A percentile compares a stretch with the other conserved stretches of the same genome.
phyloP scores from a whole-genome alignment of 2,888 invertebrate genomes.

The Morpho achilles region DNA sequence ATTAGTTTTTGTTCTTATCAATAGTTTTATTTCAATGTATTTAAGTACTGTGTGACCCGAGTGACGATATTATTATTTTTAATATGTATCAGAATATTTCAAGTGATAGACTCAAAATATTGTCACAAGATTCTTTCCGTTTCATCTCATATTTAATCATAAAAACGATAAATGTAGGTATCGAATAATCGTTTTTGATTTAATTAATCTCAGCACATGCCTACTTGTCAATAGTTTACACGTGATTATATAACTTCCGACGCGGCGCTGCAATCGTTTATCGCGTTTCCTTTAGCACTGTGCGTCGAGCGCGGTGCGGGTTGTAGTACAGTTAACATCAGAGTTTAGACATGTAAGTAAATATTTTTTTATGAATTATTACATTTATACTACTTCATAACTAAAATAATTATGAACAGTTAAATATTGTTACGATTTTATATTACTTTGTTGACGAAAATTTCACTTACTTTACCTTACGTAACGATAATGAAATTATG shows the following conservation, averaged over 20 bases:
- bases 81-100: no score
- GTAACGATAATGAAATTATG: conserved; percentile 69
- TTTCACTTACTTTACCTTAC: conserved; percentile 52
- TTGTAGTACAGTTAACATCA: conserved; percentile 58
- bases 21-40: no score
- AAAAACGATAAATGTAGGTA: no score
- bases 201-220: no score
- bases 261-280: conserved; percentile 53
- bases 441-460: conserved; percentile 2
- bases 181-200: no score
- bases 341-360: conserved; percentile 72
- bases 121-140: no score
- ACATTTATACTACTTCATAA: neutral
- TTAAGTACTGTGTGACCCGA: no score
- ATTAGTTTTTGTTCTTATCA: no score
- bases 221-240: conserved; percentile 42
- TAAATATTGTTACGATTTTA: neutral
- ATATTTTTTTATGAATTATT: conserved; percentile 16
- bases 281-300: conserved; percentile 69
- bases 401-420: no score
- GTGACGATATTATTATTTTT: no score
- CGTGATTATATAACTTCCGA: conserved; percentile 67
- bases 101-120: no score
- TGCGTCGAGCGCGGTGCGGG: conserved; percentile 70
- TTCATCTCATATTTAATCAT: no score